Evolutionary conservation across 2,888 invertebrate species (phyloP).

Genomic region (Drosophila hamatofila): DNA sequence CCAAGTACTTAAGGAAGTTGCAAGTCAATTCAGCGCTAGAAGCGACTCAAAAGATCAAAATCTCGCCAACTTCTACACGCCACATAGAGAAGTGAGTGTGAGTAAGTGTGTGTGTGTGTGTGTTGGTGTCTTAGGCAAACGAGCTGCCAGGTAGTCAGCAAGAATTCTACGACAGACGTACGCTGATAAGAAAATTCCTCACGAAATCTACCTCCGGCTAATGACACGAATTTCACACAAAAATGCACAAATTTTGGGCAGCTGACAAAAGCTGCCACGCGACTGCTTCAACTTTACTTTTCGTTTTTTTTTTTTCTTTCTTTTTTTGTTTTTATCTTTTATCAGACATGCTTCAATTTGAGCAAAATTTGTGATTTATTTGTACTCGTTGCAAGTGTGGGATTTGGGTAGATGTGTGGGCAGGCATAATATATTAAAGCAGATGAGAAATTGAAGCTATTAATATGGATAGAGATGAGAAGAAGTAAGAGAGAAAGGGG

Average conservation of each 20-base stretch:
- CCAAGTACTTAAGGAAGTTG: slow-evolving; percentile 60
- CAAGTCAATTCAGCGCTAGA: slow-evolving; percentile 65
- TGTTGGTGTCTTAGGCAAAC: slow-evolving; percentile 10
- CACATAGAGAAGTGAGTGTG: not conserved
- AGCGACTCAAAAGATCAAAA: slow-evolving; percentile 66
- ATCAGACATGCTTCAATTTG: not conserved
- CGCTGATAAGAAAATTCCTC: slow-evolving; percentile 20
- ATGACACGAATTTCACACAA: slow-evolving; percentile 16
- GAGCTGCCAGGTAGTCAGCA: slow-evolving; percentile 11
- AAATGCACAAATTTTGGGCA: slow-evolving; percentile 9
- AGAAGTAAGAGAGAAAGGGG: not conserved
- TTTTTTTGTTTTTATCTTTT: not conserved
- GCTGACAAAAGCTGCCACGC: slow-evolving; percentile 21
- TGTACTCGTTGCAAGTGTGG: too few species aligned
- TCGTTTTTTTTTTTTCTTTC: not conserved
- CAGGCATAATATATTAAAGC: too few species aligned
- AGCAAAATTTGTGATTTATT: not conserved
- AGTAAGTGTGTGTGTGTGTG: not conserved
- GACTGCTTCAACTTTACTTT: not conserved
- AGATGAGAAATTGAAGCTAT: not conserved
- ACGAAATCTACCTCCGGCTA: slow-evolving; percentile 17
- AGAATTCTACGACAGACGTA: not conserved
- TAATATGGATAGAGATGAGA: not conserved
- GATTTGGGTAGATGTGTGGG: not conserved
- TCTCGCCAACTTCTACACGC: slow-evolving; percentile 38